Evolutionary conservation across 2,113 vertebrate genomes (phyloP), one percentile per base, ranked within the genome.

Genomic region (Sitta europaea): DNA sequence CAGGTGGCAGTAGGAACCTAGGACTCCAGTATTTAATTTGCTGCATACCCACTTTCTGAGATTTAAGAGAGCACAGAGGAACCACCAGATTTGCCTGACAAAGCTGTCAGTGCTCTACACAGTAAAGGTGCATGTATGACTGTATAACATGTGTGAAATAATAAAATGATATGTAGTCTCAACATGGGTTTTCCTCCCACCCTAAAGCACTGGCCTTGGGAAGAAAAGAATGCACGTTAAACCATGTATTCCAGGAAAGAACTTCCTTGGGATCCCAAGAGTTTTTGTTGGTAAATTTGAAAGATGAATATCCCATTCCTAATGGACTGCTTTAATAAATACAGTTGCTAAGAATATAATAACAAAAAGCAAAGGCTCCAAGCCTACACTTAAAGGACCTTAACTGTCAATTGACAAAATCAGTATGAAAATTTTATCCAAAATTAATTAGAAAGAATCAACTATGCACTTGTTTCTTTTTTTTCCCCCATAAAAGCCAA

Each of bases 1-100:
- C 51, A 80, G 67, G 58, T 47, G 29, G 47, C 33, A 27, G 50
- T 47, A 85, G 28, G 31, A 93, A 57, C 10, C 5, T 12, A 23
- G 20, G 66, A 59, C 29, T 55, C 22, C 48, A 23, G 4, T 33
- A 33, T 3, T 84, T 50, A 51, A 51, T 40, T 13, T 87, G 55
- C 36, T 71, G 43, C 65, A 77, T 47, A 12, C 13, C 67, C 22
- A 24, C 27, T 87, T 86, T 84, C 58, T 75, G 53, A 87, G 51
- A 66, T 74, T 75, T 51, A 91, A 81, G n/a, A 40, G 40, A 63
- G 70, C 61, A 53, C 51, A 74, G 80, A 74, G 43, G 36, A 89
- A 47, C 10, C 3, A 1, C 36, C 51, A 87, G 68, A 20, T 11
- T 58, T 54, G 33, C 24, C 68, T 43, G 48, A 71, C 45, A 85